Conservation (phyloP, 2,888 invertebrate genomes). For the Acleris literana region DNA sequence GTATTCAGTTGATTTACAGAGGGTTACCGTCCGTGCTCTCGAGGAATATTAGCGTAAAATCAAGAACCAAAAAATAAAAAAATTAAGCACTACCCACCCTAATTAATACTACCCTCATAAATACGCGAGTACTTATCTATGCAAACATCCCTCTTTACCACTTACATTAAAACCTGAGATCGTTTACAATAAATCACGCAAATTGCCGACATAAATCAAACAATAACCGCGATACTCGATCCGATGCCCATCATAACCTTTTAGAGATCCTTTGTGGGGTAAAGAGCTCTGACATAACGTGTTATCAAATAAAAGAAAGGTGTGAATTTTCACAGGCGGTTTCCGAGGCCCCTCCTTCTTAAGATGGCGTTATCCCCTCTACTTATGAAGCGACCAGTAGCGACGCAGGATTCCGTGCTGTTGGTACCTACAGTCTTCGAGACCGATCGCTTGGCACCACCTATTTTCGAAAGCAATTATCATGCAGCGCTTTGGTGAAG, state of each 20-base stretch:
- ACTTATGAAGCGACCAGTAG: conserved; percentile 66
- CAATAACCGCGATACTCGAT: conserved; percentile 76
- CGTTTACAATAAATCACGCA: conserved; percentile 65
- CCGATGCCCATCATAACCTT: conserved; percentile 78
- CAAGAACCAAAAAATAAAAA: background rate
- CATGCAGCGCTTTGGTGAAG: conserved; percentile 55
- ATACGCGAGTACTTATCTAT: conserved; percentile 31
- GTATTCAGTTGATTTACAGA: too few species aligned
- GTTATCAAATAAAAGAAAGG: conserved; percentile 84
- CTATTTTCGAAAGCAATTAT: conserved; percentile 82
- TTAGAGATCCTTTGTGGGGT: conserved; percentile 79
- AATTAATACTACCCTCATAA: conserved; percentile 1
- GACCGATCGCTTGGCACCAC: conserved; percentile 65
- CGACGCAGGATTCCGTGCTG: conserved; percentile 62
- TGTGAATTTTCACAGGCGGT: conserved; percentile 81
- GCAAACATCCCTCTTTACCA: conserved; percentile 36
- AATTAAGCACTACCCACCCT: background rate
- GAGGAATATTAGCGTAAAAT: too few species aligned
- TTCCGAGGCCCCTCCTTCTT: conserved; percentile 71
- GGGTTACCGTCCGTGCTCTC: too few species aligned
- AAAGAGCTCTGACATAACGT: conserved; percentile 80
- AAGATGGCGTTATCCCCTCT: conserved; percentile 80
- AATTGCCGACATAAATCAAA: conserved; percentile 76
- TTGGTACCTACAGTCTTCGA: conserved; percentile 65
- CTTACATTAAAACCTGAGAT: conserved; percentile 35